These are phyloP conservation scores for Ctenopoma kingsleyae DNA, from an alignment of 2,797 vertebrate species.

Conservation along the genomic window DNA sequence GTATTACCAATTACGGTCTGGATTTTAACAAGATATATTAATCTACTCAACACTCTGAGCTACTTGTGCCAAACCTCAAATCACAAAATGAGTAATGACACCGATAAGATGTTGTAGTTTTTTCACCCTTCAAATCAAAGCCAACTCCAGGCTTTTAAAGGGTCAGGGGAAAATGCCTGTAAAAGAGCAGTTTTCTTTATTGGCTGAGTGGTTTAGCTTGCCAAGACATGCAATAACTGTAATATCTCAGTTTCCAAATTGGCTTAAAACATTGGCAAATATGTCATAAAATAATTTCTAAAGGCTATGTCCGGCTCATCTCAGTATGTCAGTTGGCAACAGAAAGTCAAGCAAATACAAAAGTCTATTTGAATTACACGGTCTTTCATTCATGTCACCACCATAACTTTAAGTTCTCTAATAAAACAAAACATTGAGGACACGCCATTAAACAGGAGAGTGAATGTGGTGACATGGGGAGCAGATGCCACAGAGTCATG, in stretches of 20 bases:
- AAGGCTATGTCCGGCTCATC: constrained; percentile 1
- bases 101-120: background rate
- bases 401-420: background rate
- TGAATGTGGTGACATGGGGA: constrained; percentile 10
- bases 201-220: background rate
- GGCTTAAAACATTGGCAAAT: background rate
- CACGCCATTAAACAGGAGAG: background rate
- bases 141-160: background rate
- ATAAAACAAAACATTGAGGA: constrained; percentile 5
- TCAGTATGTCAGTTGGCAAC: background rate
- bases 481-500: constrained; percentile 25
- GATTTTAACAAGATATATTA: background rate
- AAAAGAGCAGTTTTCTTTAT: background rate
- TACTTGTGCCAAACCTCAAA: background rate
- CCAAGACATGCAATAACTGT: background rate
- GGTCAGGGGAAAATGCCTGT: background rate
- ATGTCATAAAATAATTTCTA: background rate
- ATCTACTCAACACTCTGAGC: background rate
- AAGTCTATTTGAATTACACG: constrained; percentile 2
- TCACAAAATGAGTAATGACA: background rate
- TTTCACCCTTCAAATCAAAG: background rate
- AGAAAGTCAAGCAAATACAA: background rate
- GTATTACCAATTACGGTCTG: background rate
- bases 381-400: constrained; percentile 2
- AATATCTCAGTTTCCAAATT: background rate